phyloP scores from a whole-genome alignment of 2,113 vertebrate genomes.

The Hemiprocne comata region DNA sequence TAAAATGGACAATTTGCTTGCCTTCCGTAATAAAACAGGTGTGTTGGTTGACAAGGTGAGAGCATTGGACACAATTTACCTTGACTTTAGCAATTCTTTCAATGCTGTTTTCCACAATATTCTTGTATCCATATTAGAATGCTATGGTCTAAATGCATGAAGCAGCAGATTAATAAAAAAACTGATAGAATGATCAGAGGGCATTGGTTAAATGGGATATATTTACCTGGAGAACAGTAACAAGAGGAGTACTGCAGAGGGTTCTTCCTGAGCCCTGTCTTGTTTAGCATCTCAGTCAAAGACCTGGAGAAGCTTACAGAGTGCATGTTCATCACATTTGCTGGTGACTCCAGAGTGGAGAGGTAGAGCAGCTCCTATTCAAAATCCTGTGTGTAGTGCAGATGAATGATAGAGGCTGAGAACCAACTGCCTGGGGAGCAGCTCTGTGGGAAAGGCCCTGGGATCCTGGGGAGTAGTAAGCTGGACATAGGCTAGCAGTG shows the following conservation, averaged over 20 bases:
- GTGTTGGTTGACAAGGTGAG: not conserved
- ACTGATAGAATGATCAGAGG: not conserved
- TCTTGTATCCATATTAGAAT: not conserved
- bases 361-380: rapidly evolving
- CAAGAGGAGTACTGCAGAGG: not conserved
- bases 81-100: not conserved
- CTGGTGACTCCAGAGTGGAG: not conserved
- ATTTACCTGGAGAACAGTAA: not conserved
- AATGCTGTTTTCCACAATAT: not conserved
- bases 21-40: not conserved
- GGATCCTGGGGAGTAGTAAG: not conserved
- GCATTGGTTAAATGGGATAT: not conserved
- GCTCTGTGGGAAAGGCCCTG: not conserved
- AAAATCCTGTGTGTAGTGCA: not conserved
- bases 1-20: not conserved
- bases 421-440: not conserved
- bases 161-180: not conserved
- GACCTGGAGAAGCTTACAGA: not conserved
- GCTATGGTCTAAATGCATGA: not conserved
- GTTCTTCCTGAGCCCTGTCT: not conserved
- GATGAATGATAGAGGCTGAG: not conserved
- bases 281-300: not conserved
- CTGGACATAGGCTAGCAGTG: not conserved
- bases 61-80: not conserved
- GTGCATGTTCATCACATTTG: not conserved